Evolutionary conservation across 2,113 vertebrate genomes (phyloP).

Genomic region (Meriones unguiculatus): DNA sequence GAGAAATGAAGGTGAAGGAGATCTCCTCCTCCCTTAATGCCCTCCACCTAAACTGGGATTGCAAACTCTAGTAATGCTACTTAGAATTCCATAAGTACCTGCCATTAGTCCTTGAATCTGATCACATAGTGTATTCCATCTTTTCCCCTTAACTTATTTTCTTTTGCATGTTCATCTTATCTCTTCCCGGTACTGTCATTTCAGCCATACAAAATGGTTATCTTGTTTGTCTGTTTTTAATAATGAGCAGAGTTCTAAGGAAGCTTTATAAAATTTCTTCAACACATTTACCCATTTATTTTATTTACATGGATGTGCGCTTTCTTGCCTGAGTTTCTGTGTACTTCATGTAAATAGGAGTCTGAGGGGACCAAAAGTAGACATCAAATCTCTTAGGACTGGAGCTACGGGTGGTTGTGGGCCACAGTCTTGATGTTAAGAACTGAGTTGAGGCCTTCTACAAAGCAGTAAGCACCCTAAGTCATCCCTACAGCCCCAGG

Average conservation of each 20-base stretch:
- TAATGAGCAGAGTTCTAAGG: neutral
- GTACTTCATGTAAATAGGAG: neutral
- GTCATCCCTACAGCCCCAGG: neutral
- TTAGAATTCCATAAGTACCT: neutral
- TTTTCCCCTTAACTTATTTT: neutral
- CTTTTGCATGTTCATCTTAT: neutral
- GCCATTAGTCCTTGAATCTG: neutral
- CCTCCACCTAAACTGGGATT: neutral
- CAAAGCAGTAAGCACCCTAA: neutral
- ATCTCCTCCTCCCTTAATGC: neutral
- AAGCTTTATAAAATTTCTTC: neutral
- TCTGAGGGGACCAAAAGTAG: neutral
- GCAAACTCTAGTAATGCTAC: neutral
- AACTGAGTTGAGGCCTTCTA: neutral
- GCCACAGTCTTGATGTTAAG: neutral
- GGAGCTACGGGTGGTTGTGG: neutral
- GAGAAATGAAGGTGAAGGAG: conserved; percentile 17
- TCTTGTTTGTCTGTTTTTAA: neutral
- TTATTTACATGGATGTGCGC: neutral
- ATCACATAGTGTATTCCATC: neutral
- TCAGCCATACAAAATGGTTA: neutral
- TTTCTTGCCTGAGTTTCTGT: neutral
- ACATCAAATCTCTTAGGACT: neutral
- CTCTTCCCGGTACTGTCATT: neutral
- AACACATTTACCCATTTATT: neutral